Percentiles rank a stretch among this genome's conserved stretches.
Evolutionary conservation across 1,140 invertebrate species (phyloP).

Genomic region (Dysdera silvatica): DNA sequence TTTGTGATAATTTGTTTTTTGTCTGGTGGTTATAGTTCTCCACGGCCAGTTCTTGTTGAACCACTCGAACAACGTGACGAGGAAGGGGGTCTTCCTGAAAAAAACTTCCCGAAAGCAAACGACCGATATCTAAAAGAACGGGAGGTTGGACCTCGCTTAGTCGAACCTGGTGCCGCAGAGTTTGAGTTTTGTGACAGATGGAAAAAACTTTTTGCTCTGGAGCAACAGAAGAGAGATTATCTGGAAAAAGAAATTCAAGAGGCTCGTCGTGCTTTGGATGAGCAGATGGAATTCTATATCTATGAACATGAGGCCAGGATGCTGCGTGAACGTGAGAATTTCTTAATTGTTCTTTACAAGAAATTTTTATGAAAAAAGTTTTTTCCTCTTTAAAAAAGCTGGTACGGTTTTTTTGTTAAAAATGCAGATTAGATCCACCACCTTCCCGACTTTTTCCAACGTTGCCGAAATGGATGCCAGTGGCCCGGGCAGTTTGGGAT

Average conservation of each 20-base stretch:
- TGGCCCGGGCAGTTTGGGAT: no score
- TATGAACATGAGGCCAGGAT: constrained; percentile 85
- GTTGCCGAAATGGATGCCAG: no score
- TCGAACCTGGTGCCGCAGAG: constrained; percentile 79
- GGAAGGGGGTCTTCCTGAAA: constrained; percentile 87
- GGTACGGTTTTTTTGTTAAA: neutral
- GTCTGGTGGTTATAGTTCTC: no score
- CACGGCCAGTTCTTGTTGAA: constrained; percentile 81
- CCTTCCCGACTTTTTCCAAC: no score
- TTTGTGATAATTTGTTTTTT: no score
- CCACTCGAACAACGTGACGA: constrained; percentile 82
- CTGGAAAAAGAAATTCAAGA: constrained; percentile 78
- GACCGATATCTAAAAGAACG: constrained; percentile 71
- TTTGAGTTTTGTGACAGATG: constrained; percentile 91
- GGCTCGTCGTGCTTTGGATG: constrained; percentile 64
- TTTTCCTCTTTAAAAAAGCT: neutral
- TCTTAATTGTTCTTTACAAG: neutral
- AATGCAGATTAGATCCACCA: no score
- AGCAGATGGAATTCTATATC: constrained; percentile 89
- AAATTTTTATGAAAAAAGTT: no score
- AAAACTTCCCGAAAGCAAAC: constrained; percentile 73
- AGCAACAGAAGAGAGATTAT: constrained; percentile 80
- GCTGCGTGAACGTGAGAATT: constrained; percentile 65
- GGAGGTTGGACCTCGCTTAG: constrained; percentile 81
- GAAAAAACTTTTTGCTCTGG: constrained; percentile 90